Evolutionary conservation across 2,113 vertebrate species (phyloP).

Genomic region (Megatriorchis doriae): DNA sequence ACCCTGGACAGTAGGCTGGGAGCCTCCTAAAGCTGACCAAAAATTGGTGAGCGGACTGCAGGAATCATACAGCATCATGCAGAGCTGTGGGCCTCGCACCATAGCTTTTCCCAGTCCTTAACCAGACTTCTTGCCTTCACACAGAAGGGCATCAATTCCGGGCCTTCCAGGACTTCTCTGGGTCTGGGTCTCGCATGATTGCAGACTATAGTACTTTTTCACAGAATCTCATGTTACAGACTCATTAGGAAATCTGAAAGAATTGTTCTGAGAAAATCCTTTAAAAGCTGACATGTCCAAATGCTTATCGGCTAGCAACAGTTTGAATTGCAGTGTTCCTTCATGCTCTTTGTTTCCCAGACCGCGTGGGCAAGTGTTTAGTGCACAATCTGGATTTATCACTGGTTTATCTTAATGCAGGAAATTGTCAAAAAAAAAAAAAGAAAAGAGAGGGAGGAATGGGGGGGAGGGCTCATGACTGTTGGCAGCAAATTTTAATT

Average conservation of each 20-base stretch:
- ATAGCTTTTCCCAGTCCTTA: neutral
- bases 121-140: neutral
- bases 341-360: neutral
- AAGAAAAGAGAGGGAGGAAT: neutral
- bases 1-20: neutral
- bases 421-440: neutral
- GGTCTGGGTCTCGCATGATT: neutral
- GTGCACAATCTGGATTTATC: neutral
- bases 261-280: neutral
- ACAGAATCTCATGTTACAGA: neutral
- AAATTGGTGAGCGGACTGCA: neutral
- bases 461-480: neutral
- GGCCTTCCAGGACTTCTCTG: neutral
- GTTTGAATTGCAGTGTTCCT: neutral
- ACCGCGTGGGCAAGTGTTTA: neutral
- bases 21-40: neutral
- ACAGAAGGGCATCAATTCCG: neutral
- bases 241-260: neutral
- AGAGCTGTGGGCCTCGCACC: neutral
- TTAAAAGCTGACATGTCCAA: neutral
- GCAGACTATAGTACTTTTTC: neutral
- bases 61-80: neutral
- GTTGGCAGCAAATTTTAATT: constrained; percentile 16
- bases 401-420: neutral
- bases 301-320: neutral